Evolutionary conservation across 2,113 vertebrate species (phyloP), one percentile per base, ranked within the genome.

Genomic region (Rhipidura dahli): DNA sequence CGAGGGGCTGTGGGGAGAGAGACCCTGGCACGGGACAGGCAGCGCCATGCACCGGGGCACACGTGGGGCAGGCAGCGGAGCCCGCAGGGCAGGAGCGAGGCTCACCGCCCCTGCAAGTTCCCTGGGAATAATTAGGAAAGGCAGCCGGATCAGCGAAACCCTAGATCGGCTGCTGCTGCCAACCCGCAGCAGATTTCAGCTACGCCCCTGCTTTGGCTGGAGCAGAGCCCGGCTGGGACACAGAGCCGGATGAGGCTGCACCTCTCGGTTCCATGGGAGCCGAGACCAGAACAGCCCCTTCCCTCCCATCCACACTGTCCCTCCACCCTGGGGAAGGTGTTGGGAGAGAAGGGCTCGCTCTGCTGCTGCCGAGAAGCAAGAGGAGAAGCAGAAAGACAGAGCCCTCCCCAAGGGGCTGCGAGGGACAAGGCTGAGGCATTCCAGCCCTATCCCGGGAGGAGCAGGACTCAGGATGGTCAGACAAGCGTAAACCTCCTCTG

Each of bases 91-190:
- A 47, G 70, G 26, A 93, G 37, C 0, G 13, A 65, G 47, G 33
- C 78, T 91, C 6, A 7, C 70, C 1, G 1, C 28, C 61, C 83
- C 80, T 86, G 40, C 27, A 59, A 85, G 12, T 37, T 94, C 83
- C 70, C 94, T 96, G 91, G 93, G 96, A 97, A 89, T 79, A 89
- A 96, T 97, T 94, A 96, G 80, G 6, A 12, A 80, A 92, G 81
- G 92, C 94, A 95, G 92, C 57, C 53, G 44, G 82, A 96, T 94
- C 95, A 92, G 84, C 19, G 71, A 97, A 97, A 95, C 93, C 80
- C 76, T 94, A 97, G 86, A 93, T 78, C 1, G 1, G 85, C 37
- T 6, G 7, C 53, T 26, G 50, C 65, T 95, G 96, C 97, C 96
- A 97, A 92, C 85, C 94, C 91, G 2, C 96, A 95, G 79, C 21